Evolutionary conservation across 2,113 vertebrate species (phyloP).

Genomic region (Alouatta palliata): DNA sequence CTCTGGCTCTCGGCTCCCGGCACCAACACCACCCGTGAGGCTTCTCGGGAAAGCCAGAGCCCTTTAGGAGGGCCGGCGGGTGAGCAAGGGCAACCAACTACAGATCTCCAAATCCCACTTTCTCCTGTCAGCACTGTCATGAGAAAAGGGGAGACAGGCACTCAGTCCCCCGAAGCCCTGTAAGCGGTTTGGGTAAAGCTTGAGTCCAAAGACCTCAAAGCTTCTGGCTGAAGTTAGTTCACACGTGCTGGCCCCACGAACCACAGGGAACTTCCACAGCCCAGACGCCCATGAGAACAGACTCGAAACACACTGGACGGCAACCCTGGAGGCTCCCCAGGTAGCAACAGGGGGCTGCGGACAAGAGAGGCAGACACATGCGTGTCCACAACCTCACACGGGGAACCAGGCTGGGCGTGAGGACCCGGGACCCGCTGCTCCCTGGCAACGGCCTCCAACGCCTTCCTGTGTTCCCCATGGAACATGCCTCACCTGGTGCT

Average conservation of each 20-base stretch:
- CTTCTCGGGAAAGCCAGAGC: too few species aligned
- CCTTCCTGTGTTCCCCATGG: background rate
- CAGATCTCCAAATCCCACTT: background rate
- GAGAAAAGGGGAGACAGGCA: background rate
- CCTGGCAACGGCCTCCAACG: fast-evolving
- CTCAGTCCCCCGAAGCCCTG: fast-evolving
- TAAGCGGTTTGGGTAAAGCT: background rate
- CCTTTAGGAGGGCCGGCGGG: background rate
- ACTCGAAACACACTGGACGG: background rate
- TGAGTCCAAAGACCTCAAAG: background rate
- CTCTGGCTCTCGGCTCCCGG: too few species aligned
- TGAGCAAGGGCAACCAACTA: background rate
- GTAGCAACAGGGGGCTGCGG: background rate
- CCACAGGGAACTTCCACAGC: background rate
- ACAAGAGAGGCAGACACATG: background rate
- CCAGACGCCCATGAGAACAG: background rate
- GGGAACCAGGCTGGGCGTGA: background rate
- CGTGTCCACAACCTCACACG: too few species aligned
- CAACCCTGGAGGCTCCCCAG: background rate
- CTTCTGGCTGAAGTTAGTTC: background rate
- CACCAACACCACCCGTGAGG: background rate
- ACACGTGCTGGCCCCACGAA: background rate
- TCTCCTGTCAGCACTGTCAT: too few species aligned
- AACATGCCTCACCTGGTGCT: background rate
- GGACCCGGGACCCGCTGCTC: background rate